phyloP scores from a whole-genome alignment of 30 jellyfish, hydroid and myxozoan genomes.

The Nemopilema nomurai region DNA sequence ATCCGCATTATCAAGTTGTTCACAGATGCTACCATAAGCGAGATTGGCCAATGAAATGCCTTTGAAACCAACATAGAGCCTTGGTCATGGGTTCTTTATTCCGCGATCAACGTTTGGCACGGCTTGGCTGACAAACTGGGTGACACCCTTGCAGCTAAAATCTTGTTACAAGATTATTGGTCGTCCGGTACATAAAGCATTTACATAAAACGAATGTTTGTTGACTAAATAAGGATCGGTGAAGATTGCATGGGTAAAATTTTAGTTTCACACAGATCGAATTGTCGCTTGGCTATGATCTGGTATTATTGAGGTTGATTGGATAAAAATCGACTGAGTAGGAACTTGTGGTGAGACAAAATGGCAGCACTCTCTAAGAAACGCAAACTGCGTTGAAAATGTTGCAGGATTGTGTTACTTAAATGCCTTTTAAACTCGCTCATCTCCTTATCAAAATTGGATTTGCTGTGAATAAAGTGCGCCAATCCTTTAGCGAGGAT shows the following conservation, averaged over 20 bases:
- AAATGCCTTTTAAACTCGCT: slow-evolving; percentile 50
- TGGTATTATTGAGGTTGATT: slow-evolving; percentile 9
- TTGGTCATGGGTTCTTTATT: too few relatives aligned
- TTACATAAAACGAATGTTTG: not conserved
- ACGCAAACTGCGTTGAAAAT: slow-evolving; percentile 26
- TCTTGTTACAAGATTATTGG: not conserved
- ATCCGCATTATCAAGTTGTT: too few relatives aligned
- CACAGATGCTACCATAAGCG: too few relatives aligned
- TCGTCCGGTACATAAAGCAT: not conserved
- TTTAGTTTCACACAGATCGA: not conserved
- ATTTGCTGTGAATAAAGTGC: slow-evolving; percentile 17
- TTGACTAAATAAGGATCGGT: not conserved
- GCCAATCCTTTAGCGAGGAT: slow-evolving; percentile 46
- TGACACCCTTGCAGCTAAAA: not conserved
- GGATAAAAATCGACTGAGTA: slow-evolving; percentile 60
- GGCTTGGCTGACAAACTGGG: too few relatives aligned
- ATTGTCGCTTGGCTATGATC: not conserved
- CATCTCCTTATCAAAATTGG: slow-evolving; percentile 48
- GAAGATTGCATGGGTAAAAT: not conserved
- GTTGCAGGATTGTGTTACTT: slow-evolving; percentile 44
- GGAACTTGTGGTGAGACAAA: slow-evolving; percentile 68
- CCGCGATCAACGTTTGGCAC: too few relatives aligned
- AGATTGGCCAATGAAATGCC: too few relatives aligned
- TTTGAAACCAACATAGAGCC: too few relatives aligned
- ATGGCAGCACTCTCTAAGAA: slow-evolving; percentile 16